Percentiles rank a stretch among this genome's conserved stretches.
These are phyloP conservation scores for Bubo blakistoni DNA, from an alignment of 2,113 vertebrate species.

Conservation along the genomic window DNA sequence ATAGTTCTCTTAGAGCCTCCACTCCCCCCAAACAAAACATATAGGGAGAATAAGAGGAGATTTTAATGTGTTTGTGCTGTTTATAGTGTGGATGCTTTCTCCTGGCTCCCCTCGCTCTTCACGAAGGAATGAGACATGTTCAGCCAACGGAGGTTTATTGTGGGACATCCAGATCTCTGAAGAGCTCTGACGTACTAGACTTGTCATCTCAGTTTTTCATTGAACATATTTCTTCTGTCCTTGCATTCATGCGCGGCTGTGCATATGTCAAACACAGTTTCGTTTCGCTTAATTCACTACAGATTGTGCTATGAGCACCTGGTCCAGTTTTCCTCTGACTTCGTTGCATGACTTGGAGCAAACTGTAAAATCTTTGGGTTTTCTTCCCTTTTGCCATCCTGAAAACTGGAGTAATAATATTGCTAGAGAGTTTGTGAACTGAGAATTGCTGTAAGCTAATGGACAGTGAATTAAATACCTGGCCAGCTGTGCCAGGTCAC, in stretches of 20 bases:
- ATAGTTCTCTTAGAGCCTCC: background rate
- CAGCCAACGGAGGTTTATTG: background rate
- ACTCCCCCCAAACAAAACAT: rapidly evolving
- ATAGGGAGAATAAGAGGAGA: background rate
- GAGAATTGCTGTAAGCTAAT: background rate
- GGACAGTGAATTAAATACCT: background rate
- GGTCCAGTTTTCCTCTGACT: background rate
- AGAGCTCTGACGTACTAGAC: background rate
- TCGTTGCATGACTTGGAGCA: background rate
- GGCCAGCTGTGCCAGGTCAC: background rate
- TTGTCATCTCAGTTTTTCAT: background rate
- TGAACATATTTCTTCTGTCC: background rate
- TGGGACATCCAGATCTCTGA: background rate
- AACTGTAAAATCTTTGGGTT: background rate
- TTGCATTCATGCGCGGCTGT: background rate
- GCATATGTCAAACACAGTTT: conserved; percentile 3
- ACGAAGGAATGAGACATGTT: background rate
- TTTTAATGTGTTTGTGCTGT: background rate
- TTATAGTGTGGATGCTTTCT: background rate
- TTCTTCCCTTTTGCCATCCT: background rate
- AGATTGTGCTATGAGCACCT: background rate
- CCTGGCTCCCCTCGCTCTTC: background rate
- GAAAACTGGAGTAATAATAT: background rate
- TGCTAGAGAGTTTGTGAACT: background rate
- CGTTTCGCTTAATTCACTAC: background rate